Percentiles rank a stretch among this genome's conserved stretches.
phyloP scores from a whole-genome alignment of 1,140 invertebrate species.

The Drosophila micromelanica region DNA sequence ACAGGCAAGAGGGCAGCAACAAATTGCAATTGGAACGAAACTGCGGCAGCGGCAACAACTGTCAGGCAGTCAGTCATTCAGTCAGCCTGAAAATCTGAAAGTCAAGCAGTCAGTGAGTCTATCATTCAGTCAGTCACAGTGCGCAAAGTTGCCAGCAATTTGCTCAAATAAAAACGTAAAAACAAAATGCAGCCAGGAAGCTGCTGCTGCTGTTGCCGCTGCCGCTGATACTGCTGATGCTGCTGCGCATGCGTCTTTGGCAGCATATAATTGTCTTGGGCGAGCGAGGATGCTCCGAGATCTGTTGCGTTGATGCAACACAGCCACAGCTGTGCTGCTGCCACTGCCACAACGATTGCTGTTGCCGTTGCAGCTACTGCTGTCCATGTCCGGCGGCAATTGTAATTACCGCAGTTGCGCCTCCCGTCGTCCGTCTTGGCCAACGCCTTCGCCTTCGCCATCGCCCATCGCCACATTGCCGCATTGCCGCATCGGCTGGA shows the following conservation, averaged over 20 bases:
- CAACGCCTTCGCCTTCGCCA: constrained; percentile 72
- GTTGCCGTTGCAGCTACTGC: constrained; percentile 39
- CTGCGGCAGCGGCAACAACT: constrained; percentile 30
- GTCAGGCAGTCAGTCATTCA: constrained; percentile 60
- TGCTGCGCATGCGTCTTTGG: constrained; percentile 77
- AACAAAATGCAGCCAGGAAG: constrained; percentile 72
- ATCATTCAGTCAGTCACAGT: constrained; percentile 81
- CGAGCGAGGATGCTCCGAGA: constrained; percentile 47
- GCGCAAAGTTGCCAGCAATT: constrained; percentile 80
- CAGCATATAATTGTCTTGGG: constrained; percentile 81
- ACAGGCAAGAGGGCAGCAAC: constrained; percentile 36
- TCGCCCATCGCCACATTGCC: constrained; percentile 11
- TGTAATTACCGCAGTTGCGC: constrained; percentile 83
- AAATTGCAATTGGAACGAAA: constrained; percentile 47
- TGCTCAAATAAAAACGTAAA: constrained; percentile 82
- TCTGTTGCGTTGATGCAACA: constrained; percentile 43
- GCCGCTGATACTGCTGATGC: constrained; percentile 16
- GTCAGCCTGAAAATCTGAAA: constrained; percentile 70
- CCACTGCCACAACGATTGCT: constrained; percentile 32
- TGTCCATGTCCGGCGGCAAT: constrained; percentile 79
- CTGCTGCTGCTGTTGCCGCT: constrained; percentile 35
- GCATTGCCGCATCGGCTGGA: constrained; percentile 42
- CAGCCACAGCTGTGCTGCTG: constrained; percentile 62
- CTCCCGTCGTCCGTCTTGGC: constrained; percentile 76
- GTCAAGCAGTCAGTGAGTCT: constrained; percentile 73